Evolutionary conservation across 2,888 invertebrate genomes (phyloP).

Genomic region (Cosmia pyralina): DNA sequence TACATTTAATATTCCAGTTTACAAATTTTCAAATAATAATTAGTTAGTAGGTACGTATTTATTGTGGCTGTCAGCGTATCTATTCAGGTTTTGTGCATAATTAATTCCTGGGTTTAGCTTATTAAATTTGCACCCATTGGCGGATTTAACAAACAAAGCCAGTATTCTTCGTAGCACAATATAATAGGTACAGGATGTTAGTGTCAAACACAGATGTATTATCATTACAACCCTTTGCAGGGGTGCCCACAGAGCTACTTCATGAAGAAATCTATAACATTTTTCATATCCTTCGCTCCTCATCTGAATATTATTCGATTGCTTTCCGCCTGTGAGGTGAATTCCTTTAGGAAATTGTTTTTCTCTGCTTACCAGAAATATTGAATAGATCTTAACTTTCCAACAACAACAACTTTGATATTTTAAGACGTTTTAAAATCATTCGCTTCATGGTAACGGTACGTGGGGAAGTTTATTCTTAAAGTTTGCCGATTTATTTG

Average conservation of each 20-base stretch:
- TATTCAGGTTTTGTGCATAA: slow-evolving; percentile 6
- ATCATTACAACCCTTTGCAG: slow-evolving; percentile 60
- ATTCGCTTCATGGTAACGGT: slow-evolving; percentile 52
- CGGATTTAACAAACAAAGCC: slow-evolving; percentile 6
- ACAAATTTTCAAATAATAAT: not conserved
- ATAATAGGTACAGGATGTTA: slow-evolving; percentile 28
- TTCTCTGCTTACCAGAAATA: slow-evolving; percentile 67
- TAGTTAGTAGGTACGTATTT: not conserved
- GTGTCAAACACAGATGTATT: slow-evolving; percentile 57
- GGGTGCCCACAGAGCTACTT: slow-evolving; percentile 61
- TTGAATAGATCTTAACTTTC: slow-evolving; percentile 68
- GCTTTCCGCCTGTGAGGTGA: slow-evolving; percentile 70
- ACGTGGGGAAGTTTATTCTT: slow-evolving; percentile 44
- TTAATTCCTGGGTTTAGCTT: slow-evolving; percentile 7
- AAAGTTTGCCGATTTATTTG: slow-evolving; percentile 64
- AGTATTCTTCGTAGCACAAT: not conserved
- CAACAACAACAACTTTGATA: slow-evolving; percentile 48
- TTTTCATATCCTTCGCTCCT: slow-evolving; percentile 74
- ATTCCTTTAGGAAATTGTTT: slow-evolving; percentile 73
- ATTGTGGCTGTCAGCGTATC: slow-evolving; percentile 7
- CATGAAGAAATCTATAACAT: slow-evolving; percentile 70
- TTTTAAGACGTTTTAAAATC: slow-evolving; percentile 65
- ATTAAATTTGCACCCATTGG: slow-evolving; percentile 16
- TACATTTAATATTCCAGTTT: not conserved
- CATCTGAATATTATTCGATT: slow-evolving; percentile 82